Evolutionary conservation across 2,113 vertebrate species (phyloP).

Genomic region (Hypocryptadius cinnamomeus): DNA sequence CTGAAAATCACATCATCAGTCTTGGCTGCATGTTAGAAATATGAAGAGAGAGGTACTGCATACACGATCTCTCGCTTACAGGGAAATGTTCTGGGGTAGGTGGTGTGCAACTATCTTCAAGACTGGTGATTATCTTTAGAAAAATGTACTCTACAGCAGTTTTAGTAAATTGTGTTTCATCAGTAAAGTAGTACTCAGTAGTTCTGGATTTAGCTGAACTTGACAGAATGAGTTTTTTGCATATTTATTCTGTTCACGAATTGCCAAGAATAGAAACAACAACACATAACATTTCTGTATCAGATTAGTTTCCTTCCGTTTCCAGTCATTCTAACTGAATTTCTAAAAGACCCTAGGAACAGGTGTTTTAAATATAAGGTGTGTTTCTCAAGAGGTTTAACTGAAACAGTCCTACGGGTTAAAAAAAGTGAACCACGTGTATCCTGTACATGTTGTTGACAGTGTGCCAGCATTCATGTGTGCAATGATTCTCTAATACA

Average conservation of each 20-base stretch:
- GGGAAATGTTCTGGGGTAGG: not conserved
- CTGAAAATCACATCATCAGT: not conserved
- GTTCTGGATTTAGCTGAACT: not conserved
- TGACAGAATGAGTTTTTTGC: not conserved
- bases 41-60: not conserved
- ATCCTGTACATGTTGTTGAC: conserved; percentile 8
- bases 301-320: conserved; percentile 47
- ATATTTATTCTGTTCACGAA: not conserved
- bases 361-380: conserved; percentile 57
- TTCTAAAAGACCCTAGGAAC: conserved; percentile 16
- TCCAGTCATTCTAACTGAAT: conserved; percentile 52
- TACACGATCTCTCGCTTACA: not conserved
- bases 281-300: not conserved
- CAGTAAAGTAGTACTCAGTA: not conserved
- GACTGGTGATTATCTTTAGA: not conserved
- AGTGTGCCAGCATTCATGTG: not conserved
- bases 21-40: not conserved
- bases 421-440: not conserved
- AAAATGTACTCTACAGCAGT: not conserved
- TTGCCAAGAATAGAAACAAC: conserved; percentile 11
- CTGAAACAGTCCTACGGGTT: not conserved
- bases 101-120: not conserved
- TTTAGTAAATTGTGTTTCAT: not conserved
- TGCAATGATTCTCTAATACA: not conserved
- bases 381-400: conserved; percentile 39